Conservation (phyloP, 2,113 vertebrate species). For the Labeo catla region DNA sequence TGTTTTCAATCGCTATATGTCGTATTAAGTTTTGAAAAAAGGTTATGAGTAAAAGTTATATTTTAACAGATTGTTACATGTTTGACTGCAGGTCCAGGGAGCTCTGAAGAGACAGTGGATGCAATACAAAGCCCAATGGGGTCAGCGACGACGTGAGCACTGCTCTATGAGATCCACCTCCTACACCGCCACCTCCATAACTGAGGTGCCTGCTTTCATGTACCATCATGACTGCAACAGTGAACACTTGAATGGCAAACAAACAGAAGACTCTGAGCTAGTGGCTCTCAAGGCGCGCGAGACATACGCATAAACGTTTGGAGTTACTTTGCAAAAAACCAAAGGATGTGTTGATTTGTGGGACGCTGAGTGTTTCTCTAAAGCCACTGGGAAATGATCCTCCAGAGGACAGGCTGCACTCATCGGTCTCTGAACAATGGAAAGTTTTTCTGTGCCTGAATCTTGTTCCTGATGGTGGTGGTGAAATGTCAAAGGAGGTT, state of each 20-base stretch:
- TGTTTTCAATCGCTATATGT: too few species aligned
- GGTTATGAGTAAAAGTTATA: background rate
- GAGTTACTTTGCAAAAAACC: constrained; percentile 63
- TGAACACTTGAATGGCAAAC: constrained; percentile 80
- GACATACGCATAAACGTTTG: constrained; percentile 74
- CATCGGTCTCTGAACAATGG: constrained; percentile 46
- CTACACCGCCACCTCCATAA: constrained; percentile 87
- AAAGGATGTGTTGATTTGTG: constrained; percentile 69
- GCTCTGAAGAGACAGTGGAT: constrained; percentile 91
- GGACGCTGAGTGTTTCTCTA: constrained; percentile 53
- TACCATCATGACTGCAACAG: constrained; percentile 83
- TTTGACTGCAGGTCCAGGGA: constrained; percentile 82
- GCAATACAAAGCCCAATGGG: constrained; percentile 88
- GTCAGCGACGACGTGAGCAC: constrained; percentile 84
- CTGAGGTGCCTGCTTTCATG: constrained; percentile 84
- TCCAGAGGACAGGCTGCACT: constrained; percentile 36
- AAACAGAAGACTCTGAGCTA: constrained; percentile 81
- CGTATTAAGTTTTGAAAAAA: background rate
- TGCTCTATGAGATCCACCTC: constrained; percentile 85
- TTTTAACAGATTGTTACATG: background rate
- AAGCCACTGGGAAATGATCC: constrained; percentile 36
- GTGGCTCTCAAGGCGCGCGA: constrained; percentile 84
- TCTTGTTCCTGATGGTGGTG: constrained; percentile 67
- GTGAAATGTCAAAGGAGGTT: constrained; percentile 54
- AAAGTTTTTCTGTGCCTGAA: constrained; percentile 69